These are phyloP conservation scores for Ochropleura leucogaster DNA, from an alignment of 2,888 invertebrate genomes.

Conservation along the genomic window DNA sequence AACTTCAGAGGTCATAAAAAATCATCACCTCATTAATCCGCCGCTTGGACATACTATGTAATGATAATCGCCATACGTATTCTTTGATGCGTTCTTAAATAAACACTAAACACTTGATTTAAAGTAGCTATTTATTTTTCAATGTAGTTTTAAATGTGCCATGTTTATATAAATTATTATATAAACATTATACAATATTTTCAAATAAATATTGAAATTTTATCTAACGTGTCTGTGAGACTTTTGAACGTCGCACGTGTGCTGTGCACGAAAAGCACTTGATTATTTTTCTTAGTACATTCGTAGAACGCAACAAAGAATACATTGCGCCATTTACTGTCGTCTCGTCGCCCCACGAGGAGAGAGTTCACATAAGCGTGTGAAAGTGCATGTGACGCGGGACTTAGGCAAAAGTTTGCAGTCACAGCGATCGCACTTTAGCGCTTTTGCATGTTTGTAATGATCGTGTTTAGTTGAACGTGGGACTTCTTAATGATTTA, in stretches of 20 bases:
- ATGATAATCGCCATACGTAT: no score
- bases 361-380: constrained; percentile 24
- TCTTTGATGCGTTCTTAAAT: background rate
- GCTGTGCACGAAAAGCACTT: no score
- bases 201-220: background rate
- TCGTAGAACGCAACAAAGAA: background rate
- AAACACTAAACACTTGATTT: background rate
- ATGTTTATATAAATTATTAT: no score
- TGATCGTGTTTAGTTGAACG: constrained; percentile 24
- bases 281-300: background rate
- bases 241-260: no score
- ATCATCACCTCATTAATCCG: background rate
- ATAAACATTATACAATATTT: no score
- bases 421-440: constrained; percentile 37
- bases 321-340: background rate
- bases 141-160: background rate
- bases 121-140: no score
- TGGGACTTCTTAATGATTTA: constrained; percentile 2
- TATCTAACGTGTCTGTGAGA: background rate
- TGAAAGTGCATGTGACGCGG: constrained; percentile 30
- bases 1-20: background rate
- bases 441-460: constrained; percentile 19
- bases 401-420: constrained; percentile 48
- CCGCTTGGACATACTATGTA: background rate
- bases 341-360: background rate